Percentiles rank a stretch among this genome's conserved stretches.
These are phyloP conservation scores for Arizona elegans DNA, from an alignment of 2,113 vertebrate genomes.

Conservation along the genomic window DNA sequence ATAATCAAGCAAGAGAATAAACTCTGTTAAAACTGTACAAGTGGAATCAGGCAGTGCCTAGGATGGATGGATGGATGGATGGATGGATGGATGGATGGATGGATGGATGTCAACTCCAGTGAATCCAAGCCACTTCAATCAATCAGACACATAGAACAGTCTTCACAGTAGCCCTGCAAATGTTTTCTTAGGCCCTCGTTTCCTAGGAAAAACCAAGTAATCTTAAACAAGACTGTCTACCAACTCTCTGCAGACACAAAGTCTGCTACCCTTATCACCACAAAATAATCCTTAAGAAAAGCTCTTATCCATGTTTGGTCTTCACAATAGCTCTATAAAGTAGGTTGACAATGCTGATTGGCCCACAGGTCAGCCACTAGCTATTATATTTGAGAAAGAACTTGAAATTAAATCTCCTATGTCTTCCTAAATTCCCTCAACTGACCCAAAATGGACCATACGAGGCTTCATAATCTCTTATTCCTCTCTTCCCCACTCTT, in stretches of 20 bases:
- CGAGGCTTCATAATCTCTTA: background rate
- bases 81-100: background rate
- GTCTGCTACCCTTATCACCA: background rate
- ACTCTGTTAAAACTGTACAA: background rate
- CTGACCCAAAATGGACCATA: background rate
- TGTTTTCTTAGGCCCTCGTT: background rate
- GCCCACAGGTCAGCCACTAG: background rate
- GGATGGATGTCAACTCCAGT: background rate
- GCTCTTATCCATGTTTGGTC: background rate
- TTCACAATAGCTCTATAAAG: background rate
- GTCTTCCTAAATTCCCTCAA: background rate
- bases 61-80: too few species aligned
- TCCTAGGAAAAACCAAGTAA: background rate
- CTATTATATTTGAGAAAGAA: background rate
- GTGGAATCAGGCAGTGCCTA: background rate
- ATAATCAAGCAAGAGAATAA: background rate
- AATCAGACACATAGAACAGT: background rate
- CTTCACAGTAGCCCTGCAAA: background rate
- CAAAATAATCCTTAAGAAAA: background rate
- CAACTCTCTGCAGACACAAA: background rate
- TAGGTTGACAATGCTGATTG: background rate
- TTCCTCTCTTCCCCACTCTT: background rate
- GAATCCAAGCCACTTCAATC: background rate
- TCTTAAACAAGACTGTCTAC: background rate
- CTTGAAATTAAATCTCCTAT: background rate